Evolutionary conservation across 2,797 vertebrate species (phyloP).

Genomic region (Eleutherodactylus coqui): DNA sequence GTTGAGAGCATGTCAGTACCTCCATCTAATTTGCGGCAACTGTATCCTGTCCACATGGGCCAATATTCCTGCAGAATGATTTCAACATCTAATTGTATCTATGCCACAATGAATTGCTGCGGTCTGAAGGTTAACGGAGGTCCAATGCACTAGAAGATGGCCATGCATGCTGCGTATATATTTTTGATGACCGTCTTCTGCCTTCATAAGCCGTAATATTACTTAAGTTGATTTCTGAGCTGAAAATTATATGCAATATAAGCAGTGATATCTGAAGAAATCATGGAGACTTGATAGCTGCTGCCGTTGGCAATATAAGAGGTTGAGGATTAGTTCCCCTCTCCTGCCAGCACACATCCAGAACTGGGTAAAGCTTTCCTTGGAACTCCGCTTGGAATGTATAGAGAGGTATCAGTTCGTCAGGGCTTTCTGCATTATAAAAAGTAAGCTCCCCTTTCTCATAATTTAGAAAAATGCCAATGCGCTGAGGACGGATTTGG

Average conservation of each 20-base stretch:
- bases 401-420: conserved; percentile 80
- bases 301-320: conserved; percentile 72
- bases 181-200: neutral
- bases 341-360: conserved; percentile 86
- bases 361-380: conserved; percentile 83
- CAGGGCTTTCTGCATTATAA: conserved; percentile 77
- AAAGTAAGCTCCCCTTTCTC: conserved; percentile 80
- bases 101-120: no score
- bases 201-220: neutral
- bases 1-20: no score
- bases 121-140: no score
- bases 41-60: no score
- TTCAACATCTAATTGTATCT: no score
- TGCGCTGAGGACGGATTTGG: conserved; percentile 69
- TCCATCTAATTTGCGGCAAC: no score
- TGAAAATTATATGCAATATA: neutral
- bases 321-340: conserved; percentile 77
- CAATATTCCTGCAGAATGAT: no score
- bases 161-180: neutral
- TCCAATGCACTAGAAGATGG: no score
- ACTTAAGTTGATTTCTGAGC: neutral
- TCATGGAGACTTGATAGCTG: neutral
- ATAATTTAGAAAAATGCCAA: conserved; percentile 83
- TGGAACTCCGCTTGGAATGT: conserved; percentile 83
- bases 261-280: neutral